phyloP scores from a whole-genome alignment of 1,140 invertebrate genomes.

The Leptonema lineaticorne region DNA sequence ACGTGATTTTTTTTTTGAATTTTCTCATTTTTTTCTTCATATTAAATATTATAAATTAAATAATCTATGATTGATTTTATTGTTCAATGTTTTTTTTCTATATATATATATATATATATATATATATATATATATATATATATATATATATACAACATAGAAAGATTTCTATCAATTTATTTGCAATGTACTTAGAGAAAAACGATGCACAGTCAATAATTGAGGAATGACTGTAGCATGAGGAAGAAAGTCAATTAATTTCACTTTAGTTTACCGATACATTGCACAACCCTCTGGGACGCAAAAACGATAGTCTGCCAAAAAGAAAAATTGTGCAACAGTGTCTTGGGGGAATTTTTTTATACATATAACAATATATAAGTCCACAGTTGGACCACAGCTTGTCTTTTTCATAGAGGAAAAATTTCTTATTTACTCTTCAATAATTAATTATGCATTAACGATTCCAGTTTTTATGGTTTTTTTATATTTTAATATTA shows the following conservation, averaged over 20 bases:
- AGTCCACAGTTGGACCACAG: neutral
- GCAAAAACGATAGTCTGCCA: slow-evolving; percentile 16
- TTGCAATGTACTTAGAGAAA: neutral
- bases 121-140: neutral
- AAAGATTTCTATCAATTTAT: neutral
- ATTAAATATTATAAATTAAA: neutral
- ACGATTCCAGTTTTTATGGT: too few species aligned
- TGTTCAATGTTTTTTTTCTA: neutral
- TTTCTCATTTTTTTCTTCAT: neutral
- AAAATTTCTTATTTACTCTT: too few species aligned
- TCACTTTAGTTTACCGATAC: slow-evolving; percentile 18
- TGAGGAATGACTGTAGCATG: neutral
- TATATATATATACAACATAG: neutral
- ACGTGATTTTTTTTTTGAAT: neutral
- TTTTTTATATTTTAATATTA: too few species aligned
- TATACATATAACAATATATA: neutral
- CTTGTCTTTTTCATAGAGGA: too few species aligned
- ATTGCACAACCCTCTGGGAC: neutral
- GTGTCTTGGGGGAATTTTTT: neutral
- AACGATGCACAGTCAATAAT: slow-evolving; percentile 4
- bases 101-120: neutral
- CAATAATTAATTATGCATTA: too few species aligned
- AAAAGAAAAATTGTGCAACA: slow-evolving; percentile 3
- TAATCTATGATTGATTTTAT: neutral
- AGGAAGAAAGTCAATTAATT: slow-evolving; percentile 26